Evolutionary conservation across 1,140 invertebrate species (phyloP), one percentile per base, ranked within the genome.

Genomic region (Pogonus chalceus): DNA sequence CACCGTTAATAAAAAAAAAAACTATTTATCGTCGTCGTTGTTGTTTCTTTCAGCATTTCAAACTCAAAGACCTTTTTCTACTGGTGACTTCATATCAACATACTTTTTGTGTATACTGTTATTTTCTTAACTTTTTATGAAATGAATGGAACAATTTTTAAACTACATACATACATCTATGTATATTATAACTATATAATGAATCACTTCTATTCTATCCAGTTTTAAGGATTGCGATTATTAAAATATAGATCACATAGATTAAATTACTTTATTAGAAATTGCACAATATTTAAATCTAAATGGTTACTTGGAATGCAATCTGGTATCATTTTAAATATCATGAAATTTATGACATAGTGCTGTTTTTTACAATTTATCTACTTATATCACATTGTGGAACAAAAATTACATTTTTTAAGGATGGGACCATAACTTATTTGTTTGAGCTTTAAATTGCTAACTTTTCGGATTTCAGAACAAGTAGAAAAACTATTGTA

Each of bases 1-100:
- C 23, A 68, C 71, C 66, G 70, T 72, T 62, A 64, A 61, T 67
- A 14, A 16, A 20, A 14, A 14, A 47, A 10, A 21, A 14, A 7
- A 10, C 16, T 21, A 2, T 2, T 12, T 16, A 47, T 47, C 10
- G 10, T 16, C 21, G 43, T 20, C 1, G 12, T 16, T 2, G 14
- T 1, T 16, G 1, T 16, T 20, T 2, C 7, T 16, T 47, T 20
- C 12, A 2, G 12, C 12, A 10, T 20, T 20, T 21, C 43, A 46
- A 18, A 14, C 7, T 16, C 7, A 47, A 12, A 47, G 21, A 50
- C 21, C 23, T 20, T 24, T 35, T 2, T 18, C 21, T 26, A 26
- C 16, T 35, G 14, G 31, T 20, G 31, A 26, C 14, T 18, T 31
- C 18, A 10, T 24, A 35, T 51, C 24, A 24, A 49, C 35, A 50